These are phyloP conservation scores for Crossaster papposus DNA, from an alignment of 53 echinoderm and acorn worm species.

Conservation along the genomic window DNA sequence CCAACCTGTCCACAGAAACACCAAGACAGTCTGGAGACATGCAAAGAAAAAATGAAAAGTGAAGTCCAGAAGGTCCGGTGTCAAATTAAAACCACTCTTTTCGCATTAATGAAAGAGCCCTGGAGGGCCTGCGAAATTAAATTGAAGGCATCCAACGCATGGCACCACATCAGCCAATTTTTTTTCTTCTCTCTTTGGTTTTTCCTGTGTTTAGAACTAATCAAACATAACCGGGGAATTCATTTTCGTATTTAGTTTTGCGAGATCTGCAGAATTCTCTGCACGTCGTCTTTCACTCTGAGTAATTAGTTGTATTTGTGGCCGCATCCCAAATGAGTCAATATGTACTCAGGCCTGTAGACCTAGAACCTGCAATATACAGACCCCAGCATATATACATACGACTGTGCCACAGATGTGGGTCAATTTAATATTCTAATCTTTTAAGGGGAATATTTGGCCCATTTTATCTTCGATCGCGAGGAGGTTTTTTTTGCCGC, in stretches of 20 bases:
- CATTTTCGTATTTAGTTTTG: constrained; percentile 26
- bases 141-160: constrained; percentile 41
- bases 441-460: constrained; percentile 28
- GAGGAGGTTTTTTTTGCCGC: background rate
- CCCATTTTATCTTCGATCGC: constrained; percentile 24
- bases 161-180: background rate
- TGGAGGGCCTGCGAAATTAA: constrained; percentile 29
- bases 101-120: constrained; percentile 23
- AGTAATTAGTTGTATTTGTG: constrained; percentile 62
- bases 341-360: constrained; percentile 44
- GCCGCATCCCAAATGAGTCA: constrained; percentile 54
- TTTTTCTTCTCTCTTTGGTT: background rate
- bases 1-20: background rate
- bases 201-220: background rate
- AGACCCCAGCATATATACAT: background rate
- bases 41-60: background rate
- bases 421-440: constrained; percentile 63
- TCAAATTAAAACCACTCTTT: constrained; percentile 50
- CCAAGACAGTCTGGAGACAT: too few species aligned
- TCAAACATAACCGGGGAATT: constrained; percentile 13
- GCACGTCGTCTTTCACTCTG: constrained; percentile 39
- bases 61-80: constrained; percentile 30
- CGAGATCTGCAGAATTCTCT: background rate
- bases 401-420: constrained; percentile 22
- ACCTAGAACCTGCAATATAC: background rate